Evolutionary conservation across 2,888 invertebrate genomes (phyloP).

Genomic region (Nephrocerus scutellatus): DNA sequence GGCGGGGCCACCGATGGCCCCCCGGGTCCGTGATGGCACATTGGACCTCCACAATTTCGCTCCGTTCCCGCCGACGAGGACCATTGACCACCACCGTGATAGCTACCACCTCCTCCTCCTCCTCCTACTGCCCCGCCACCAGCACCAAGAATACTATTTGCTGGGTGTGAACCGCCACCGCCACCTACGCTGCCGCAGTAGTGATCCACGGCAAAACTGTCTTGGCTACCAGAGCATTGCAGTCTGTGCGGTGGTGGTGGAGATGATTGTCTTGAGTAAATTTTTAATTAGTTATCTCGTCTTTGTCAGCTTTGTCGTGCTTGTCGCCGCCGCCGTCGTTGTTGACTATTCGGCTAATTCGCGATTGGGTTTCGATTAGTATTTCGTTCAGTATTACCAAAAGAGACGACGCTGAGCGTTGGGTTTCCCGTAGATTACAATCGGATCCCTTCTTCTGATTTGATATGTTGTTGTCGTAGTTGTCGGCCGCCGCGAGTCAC

Average conservation of each 20-base stretch:
- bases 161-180: constrained; percentile 27
- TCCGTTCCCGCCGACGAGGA: constrained; percentile 19
- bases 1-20: constrained; percentile 29
- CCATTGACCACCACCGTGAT: constrained; percentile 22
- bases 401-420: no score
- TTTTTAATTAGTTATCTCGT: constrained; percentile 36
- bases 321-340: not conserved
- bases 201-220: constrained; percentile 49
- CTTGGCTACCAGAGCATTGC: constrained; percentile 51
- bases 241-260: constrained; percentile 49
- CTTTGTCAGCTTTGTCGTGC: constrained; percentile 6
- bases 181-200: constrained; percentile 43
- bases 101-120: constrained; percentile 20
- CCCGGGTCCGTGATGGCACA: constrained; percentile 37
- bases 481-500: no score
- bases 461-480: no score
- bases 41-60: constrained; percentile 36
- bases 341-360: no score
- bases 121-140: constrained; percentile 30
- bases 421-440: no score
- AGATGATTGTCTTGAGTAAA: constrained; percentile 49
- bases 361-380: no score
- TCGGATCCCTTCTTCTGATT: no score
- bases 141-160: constrained; percentile 23
- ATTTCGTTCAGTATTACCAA: no score